A percentile compares a stretch with the other conserved stretches of the same genome.
phyloP scores from a whole-genome alignment of 1,140 invertebrate genomes.

The Neodiprion pinetum region DNA sequence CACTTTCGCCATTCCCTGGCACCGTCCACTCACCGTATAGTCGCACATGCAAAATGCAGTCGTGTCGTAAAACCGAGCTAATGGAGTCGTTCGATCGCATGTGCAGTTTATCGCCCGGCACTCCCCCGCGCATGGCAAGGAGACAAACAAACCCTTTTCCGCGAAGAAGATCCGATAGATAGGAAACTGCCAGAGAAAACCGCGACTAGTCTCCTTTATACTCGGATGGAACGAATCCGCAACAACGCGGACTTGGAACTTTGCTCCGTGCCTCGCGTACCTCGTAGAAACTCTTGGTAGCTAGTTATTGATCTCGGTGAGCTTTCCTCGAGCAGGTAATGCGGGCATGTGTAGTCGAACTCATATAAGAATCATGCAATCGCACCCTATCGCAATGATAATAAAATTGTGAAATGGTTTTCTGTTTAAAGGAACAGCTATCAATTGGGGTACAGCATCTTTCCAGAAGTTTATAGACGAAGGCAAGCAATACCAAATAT shows the following conservation, averaged over 20 bases:
- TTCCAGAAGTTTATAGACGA: constrained; percentile 7
- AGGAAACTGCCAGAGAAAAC: neutral
- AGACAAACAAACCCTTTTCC: no score
- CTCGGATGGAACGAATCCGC: neutral
- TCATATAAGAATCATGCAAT: no score
- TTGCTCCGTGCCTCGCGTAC: neutral
- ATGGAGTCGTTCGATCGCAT: neutral
- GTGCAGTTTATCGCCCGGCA: neutral
- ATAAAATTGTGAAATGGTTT: neutral
- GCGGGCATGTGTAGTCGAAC: no score
- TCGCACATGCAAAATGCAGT: neutral
- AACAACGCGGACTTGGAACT: neutral
- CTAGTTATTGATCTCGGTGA: neutral
- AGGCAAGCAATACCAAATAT: constrained; percentile 6
- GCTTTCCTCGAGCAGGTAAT: neutral
- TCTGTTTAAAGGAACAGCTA: constrained; percentile 7
- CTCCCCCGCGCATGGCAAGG: no score
- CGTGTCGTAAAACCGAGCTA: constrained; percentile 4
- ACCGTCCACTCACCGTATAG: neutral
- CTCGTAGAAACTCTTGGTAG: neutral
- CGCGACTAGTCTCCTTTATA: no score
- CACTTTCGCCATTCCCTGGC: neutral
- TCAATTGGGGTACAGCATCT: constrained; percentile 7
- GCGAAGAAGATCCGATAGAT: no score
- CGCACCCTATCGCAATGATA: neutral